These are phyloP conservation scores for Egretta garzetta DNA, from an alignment of 2,113 vertebrate species.

Conservation along the genomic window DNA sequence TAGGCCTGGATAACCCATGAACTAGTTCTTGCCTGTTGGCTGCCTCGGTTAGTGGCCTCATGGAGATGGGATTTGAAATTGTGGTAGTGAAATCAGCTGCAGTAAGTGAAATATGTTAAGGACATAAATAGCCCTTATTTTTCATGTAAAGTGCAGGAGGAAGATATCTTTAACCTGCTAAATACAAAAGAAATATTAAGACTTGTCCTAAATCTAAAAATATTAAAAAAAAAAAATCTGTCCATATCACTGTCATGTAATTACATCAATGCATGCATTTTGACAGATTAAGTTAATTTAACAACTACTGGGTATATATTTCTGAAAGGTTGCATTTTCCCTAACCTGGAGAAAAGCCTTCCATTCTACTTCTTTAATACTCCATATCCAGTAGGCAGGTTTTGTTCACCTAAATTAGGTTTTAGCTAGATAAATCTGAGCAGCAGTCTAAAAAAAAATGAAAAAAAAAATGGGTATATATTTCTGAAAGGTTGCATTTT, in stretches of 20 bases:
- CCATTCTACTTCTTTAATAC: neutral
- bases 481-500: neutral
- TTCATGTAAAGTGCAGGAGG: neutral
- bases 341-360: neutral
- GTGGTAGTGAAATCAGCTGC: rapidly evolving
- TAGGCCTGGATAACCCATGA: neutral
- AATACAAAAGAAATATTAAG: neutral
- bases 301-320: neutral
- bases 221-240: neutral
- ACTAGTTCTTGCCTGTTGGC: neutral
- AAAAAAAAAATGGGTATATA: neutral
- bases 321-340: neutral
- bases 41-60: neutral
- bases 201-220: neutral
- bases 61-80: neutral
- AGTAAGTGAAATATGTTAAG: neutral
- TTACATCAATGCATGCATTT: neutral
- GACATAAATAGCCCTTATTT: neutral
- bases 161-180: neutral
- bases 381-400: neutral
- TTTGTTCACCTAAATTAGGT: neutral
- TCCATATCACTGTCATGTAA: neutral
- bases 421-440: neutral
- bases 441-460: neutral
- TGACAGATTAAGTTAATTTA: neutral